Evolutionary conservation across 2,113 vertebrate genomes (phyloP), one percentile per base, ranked within the genome.

Genomic region (Eretmodus cyanostictus): DNA sequence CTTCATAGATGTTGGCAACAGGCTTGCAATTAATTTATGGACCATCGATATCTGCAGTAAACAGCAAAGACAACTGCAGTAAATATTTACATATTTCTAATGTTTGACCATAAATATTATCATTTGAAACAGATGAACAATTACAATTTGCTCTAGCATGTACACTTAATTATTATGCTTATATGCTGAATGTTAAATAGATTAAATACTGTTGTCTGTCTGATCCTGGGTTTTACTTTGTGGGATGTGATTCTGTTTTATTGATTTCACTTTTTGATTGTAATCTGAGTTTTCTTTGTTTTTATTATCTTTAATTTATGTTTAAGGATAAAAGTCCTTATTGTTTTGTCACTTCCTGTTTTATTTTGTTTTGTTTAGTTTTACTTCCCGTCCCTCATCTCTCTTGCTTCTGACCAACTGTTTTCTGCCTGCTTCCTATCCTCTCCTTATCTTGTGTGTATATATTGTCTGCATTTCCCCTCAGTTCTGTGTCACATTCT

Each of bases 1-100:
- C 83, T 89, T 88, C 59, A 91, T 84, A 86, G 91, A 92, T 38
- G 86, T 85, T 89, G 83, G 79, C 91, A 87, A 87, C 81, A 86
- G 55, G 54, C n/a, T 19, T 82, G 81, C 54, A 61, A 90, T 94
- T 94, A 82, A 90, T 94, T 91, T 90, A 85, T 51, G 14, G 51
- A 63, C 80, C 82, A 82, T 88, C 83, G 73, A 92, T 92, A 91
- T 84, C 31, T 87, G 87, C 63, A 86, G 81, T 92, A 89, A 90
- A 87, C 82, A 57, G 53, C 81, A 68, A 24, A 45, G 14, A 29
- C 55, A 66, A 47, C 22, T 11, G 49, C 36, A 78, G 47, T n/a
- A 61, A 87, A 42, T 51, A 47, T 29, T 49, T 24, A 45, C 19
- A 61, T 2, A 31, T 78, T 34, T 29, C n/a, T 45, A n/a, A 54